These are phyloP conservation scores for Glaucidium brasilianum DNA, from an alignment of 2,113 vertebrate species.

Conservation along the genomic window DNA sequence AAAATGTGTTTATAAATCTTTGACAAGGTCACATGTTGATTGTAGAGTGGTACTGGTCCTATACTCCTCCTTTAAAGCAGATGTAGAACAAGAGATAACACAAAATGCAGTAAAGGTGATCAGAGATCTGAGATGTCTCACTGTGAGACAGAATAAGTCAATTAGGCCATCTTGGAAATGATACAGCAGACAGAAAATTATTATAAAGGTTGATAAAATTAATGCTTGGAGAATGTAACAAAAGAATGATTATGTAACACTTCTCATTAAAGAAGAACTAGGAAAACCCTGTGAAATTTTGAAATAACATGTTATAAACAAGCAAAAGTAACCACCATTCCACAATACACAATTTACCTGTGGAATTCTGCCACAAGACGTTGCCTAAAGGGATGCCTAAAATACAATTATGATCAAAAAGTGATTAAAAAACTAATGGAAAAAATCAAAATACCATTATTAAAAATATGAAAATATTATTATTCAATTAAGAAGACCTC, in stretches of 20 bases:
- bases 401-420: neutral
- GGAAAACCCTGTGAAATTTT: neutral
- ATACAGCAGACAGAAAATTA: neutral
- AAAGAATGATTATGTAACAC: neutral
- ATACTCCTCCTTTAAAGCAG: neutral
- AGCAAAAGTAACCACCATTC: neutral
- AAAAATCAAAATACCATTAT: neutral
- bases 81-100: neutral
- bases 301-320: neutral
- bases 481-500: neutral
- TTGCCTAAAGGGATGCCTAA: neutral
- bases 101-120: neutral
- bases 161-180: neutral
- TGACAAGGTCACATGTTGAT: neutral
- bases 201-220: neutral
- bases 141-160: neutral
- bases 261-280: neutral
- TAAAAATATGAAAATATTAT: neutral
- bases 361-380: neutral
- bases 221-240: neutral
- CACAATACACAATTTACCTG: neutral
- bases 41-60: neutral
- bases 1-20: neutral
- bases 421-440: neutral
- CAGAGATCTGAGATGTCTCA: neutral